Conservation (phyloP, 30 jellyfish, hydroid and myxozoan species). For the Calvadosia cruxmelitensis region DNA sequence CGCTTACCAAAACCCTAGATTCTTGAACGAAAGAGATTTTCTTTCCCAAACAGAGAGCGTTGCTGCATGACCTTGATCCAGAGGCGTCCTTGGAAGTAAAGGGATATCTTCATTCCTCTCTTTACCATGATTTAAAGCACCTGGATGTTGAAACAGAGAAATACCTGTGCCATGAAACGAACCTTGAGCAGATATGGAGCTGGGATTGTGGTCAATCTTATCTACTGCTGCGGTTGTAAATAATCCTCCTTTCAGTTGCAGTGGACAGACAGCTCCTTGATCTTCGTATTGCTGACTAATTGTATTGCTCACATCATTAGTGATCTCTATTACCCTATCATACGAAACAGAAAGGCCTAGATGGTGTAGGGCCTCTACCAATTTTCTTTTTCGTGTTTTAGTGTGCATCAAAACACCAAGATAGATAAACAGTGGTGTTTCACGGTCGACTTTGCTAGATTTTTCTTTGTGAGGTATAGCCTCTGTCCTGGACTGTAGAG, state of each 20-base stretch:
- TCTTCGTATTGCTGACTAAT: constrained; percentile 1
- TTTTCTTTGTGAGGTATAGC: too few species aligned
- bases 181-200: constrained; percentile 15
- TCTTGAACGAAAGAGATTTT: too few species aligned
- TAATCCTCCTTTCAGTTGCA: constrained; percentile 1
- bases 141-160: constrained; percentile 45
- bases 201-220: constrained; percentile 40
- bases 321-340: constrained; percentile 14
- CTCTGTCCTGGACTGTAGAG: too few species aligned
- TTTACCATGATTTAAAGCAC: constrained; percentile 11
- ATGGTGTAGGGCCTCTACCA: constrained; percentile 4
- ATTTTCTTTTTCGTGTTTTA: constrained; percentile 7
- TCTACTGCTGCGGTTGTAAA: constrained; percentile 45
- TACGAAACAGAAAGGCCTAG: constrained; percentile 17
- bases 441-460: too few species aligned
- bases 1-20: too few species aligned
- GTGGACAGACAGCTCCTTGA: constrained; percentile 34
- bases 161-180: constrained; percentile 46
- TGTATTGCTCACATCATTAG: background rate
- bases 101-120: too few species aligned
- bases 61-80: too few species aligned
- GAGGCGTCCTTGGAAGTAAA: too few species aligned
- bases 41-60: too few species aligned
- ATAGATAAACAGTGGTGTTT: constrained; percentile 17
- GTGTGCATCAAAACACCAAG: constrained; percentile 6